These are phyloP conservation scores for Drosophila trichaetosa DNA, from an alignment of 2,888 invertebrate genomes.

Conservation along the genomic window DNA sequence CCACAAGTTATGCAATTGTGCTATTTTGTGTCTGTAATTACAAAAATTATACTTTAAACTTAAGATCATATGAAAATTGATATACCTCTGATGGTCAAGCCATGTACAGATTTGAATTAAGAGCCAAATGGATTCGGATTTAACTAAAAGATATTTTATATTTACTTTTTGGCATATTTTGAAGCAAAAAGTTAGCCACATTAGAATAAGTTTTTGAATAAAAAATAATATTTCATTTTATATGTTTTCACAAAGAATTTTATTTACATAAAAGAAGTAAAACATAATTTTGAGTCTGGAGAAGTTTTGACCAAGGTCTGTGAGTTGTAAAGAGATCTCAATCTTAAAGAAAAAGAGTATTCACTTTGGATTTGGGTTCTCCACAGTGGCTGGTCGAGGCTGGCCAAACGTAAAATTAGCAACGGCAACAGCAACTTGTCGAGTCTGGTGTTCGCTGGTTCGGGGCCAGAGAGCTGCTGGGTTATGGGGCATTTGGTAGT, in stretches of 20 bases:
- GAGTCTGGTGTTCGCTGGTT: constrained; percentile 4
- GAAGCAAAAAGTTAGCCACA: neutral
- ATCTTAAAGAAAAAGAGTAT: neutral
- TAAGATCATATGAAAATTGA: neutral
- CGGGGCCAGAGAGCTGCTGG: constrained; percentile 5
- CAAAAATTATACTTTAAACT: neutral
- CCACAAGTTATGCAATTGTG: neutral
- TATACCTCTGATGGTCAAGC: neutral
- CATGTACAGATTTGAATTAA: neutral
- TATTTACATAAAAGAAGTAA: neutral
- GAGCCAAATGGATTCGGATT: neutral
- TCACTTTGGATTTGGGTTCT: neutral
- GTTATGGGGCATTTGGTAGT: constrained; percentile 35
- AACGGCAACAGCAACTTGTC: constrained; percentile 32
- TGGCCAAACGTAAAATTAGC: constrained; percentile 26
- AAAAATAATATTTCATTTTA: neutral
- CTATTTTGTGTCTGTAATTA: neutral
- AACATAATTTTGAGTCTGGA: neutral
- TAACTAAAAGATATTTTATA: neutral
- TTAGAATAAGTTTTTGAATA: neutral
- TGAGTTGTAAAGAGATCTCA: neutral
- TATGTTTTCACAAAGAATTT: neutral
- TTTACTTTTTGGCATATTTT: neutral
- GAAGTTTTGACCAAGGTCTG: neutral
- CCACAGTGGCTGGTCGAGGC: constrained; percentile 1